These are phyloP conservation scores for Athene noctua DNA, from an alignment of 2,113 vertebrate species.

Conservation along the genomic window DNA sequence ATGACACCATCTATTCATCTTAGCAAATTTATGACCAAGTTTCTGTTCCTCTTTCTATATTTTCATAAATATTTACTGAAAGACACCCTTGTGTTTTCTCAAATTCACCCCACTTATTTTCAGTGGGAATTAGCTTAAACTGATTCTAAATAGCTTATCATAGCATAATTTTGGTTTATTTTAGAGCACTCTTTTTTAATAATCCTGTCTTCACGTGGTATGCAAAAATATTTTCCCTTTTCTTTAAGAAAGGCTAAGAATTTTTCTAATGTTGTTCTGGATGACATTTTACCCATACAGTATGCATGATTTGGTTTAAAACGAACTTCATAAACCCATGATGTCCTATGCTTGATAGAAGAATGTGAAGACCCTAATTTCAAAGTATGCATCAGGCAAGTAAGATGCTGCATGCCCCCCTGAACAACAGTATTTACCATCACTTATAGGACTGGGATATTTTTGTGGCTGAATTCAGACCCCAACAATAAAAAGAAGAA, in stretches of 20 bases:
- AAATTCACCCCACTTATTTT: background rate
- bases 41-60: slow-evolving; percentile 25
- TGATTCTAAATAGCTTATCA: background rate
- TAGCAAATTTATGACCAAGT: slow-evolving; percentile 29
- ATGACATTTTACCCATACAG: background rate
- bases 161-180: background rate
- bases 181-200: background rate
- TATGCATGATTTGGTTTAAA: background rate
- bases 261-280: background rate
- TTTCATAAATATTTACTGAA: slow-evolving; percentile 15
- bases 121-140: background rate
- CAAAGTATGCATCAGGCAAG: background rate
- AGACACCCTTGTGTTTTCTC: background rate
- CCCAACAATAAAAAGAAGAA: background rate
- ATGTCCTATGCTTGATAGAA: background rate
- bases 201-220: background rate
- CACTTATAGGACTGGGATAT: background rate
- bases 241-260: background rate
- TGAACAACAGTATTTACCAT: background rate
- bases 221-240: background rate
- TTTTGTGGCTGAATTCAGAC: background rate
- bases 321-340: background rate
- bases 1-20: slow-evolving; percentile 21
- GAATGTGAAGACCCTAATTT: background rate
- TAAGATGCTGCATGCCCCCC: background rate